Evolutionary conservation across 2,888 invertebrate species (phyloP), one percentile per base, ranked within the genome.

Genomic region (Hybos culiciformis): DNA sequence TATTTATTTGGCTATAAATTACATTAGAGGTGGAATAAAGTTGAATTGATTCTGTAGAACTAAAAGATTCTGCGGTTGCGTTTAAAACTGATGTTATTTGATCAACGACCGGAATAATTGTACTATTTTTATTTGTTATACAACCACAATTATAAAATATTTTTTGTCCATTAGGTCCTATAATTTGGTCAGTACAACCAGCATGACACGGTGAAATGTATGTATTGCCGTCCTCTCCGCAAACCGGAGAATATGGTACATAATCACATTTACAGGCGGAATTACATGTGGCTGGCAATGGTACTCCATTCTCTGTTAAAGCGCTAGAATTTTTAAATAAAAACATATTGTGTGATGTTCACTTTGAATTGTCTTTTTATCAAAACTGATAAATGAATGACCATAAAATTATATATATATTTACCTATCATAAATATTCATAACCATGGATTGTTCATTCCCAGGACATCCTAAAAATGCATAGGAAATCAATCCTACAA

Each of bases 191-290:
- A 39, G 63, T 71, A 57, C 84, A 85, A 5, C 86, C 85, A 17
- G 85, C 85, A 57, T 83, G 82, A 56, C 86, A 86, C 5, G 85
- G 79, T 0, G 83, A 83, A 52, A 83, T 84, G 56, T 75, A 85
- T 3, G 79, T 78, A 50, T 74, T 71, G 1, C 73, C 72, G 47
- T 75, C 73, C 48, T 73, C 70, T 5, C 77, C 74, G 55, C 83
- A 83, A 0, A 84, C 78, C 0, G 83, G 83, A 39, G 80, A 78
- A 56, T 80, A 83, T 48, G 78, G 76, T 18, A 78, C 77, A 53
- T 75, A 78, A 51, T 78, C 77, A 59, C 83, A 83, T 47, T 73
- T 65, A 56, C 83, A 83, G 46, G 71, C 67, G 15, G 69, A 63
- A 54, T 80, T 82, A 55, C 83, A 83, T 3, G 61, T 63, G 11